Evolutionary conservation across 2,113 vertebrate species (phyloP).

Genomic region (Limnothrissa miodon): DNA sequence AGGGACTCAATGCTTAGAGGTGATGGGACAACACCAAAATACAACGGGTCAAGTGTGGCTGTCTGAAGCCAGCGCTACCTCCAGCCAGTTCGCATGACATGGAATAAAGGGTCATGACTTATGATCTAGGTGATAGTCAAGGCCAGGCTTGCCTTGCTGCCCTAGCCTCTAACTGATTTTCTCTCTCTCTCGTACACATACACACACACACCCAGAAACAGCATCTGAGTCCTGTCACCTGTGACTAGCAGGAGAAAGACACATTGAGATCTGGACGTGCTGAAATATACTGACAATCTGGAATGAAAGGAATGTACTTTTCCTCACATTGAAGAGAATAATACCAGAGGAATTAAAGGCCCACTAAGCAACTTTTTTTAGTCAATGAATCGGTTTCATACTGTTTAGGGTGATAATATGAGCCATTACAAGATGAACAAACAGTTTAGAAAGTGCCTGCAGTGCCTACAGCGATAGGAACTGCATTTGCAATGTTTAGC

Average conservation of each 20-base stretch:
- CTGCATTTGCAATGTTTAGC: too few species aligned
- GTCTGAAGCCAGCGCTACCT: background rate
- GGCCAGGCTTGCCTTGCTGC: background rate
- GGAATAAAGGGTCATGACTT: background rate
- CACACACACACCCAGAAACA: background rate
- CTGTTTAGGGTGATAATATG: too few species aligned
- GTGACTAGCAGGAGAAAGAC: background rate
- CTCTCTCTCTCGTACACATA: background rate
- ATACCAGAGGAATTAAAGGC: background rate
- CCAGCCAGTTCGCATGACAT: background rate
- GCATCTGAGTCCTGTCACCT: background rate
- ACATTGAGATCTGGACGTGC: background rate
- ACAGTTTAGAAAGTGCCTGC: too few species aligned
- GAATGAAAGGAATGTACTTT: background rate
- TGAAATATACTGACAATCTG: background rate
- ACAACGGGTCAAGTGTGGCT: slow-evolving; percentile 10
- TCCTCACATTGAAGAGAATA: background rate
- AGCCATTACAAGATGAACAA: too few species aligned
- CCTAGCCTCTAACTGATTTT: background rate
- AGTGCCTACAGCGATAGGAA: too few species aligned
- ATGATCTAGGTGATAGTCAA: background rate
- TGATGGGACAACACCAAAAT: slow-evolving; percentile 20
- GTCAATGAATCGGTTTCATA: too few species aligned
- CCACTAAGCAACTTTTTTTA: too few species aligned
- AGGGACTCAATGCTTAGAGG: background rate